These are phyloP conservation scores for Metridium senile DNA, from an alignment of 92 coral and sea anemone species.

Conservation along the genomic window DNA sequence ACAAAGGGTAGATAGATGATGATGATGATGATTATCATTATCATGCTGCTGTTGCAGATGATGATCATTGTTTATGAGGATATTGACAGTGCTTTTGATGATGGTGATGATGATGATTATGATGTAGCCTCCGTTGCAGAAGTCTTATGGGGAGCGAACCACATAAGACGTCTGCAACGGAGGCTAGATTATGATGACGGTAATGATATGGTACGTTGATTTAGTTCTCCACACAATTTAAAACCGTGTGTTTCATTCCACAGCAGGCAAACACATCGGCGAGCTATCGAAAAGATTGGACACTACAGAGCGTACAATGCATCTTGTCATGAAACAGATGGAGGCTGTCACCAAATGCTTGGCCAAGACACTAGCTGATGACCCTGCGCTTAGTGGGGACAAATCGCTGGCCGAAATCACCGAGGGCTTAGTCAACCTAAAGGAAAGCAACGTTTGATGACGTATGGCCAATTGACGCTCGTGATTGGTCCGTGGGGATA, in stretches of 20 bases:
- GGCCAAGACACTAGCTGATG: slow-evolving; percentile 93
- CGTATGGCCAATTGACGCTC: slow-evolving; percentile 9
- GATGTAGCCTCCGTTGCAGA: too few species aligned
- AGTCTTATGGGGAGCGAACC: too few species aligned
- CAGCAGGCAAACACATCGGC: slow-evolving; percentile 89
- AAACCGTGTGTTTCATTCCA: background rate
- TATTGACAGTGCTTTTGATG: too few species aligned
- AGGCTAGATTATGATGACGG: too few species aligned
- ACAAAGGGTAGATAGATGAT: too few species aligned
- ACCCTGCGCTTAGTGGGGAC: slow-evolving; percentile 90
- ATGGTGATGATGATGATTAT: too few species aligned
- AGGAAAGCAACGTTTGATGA: slow-evolving; percentile 90
- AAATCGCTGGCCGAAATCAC: slow-evolving; percentile 87
- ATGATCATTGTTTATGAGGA: too few species aligned
- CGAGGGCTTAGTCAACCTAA: slow-evolving; percentile 87
- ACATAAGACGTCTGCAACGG: too few species aligned
- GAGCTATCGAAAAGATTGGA: slow-evolving; percentile 96
- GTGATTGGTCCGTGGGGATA: too few species aligned
- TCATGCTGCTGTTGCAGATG: too few species aligned
- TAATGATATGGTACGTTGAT: background rate
- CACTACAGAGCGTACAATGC: slow-evolving; percentile 99
- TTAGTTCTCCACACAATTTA: background rate
- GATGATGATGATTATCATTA: too few species aligned
- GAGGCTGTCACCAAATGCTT: slow-evolving; percentile 99
- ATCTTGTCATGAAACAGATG: slow-evolving; percentile 99